Percentiles rank a stretch among this genome's conserved stretches.
phyloP scores from a whole-genome alignment of 2,888 invertebrate genomes.

The Augiades crinisus region DNA sequence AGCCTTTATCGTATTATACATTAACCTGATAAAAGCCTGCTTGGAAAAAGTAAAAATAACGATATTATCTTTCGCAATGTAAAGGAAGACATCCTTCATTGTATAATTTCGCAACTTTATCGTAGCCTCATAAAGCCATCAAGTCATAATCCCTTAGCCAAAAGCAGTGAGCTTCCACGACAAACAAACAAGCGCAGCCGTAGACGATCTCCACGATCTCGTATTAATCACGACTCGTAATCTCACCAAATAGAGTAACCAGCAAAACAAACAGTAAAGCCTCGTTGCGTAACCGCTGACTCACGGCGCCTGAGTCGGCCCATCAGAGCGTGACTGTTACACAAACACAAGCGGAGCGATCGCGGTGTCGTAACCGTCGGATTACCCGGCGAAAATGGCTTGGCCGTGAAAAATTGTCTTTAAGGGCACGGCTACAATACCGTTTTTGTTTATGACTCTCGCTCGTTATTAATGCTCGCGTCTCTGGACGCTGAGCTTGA shows the following conservation, averaged over 20 bases:
- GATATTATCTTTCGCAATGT: neutral
- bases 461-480: constrained; percentile 17
- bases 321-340: constrained; percentile 62
- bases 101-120: neutral
- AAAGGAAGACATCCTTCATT: neutral
- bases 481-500: constrained; percentile 14
- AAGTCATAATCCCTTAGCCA: neutral
- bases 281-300: constrained; percentile 60
- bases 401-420: constrained; percentile 59
- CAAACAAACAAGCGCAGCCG: neutral
- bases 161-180: neutral
- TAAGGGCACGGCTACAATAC: constrained; percentile 35
- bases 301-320: constrained; percentile 38
- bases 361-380: constrained; percentile 47
- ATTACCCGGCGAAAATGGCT: constrained; percentile 50
- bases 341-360: constrained; percentile 46
- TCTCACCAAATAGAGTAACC: constrained; percentile 53
- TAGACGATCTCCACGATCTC: constrained; percentile 33
- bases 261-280: constrained; percentile 32
- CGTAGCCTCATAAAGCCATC: neutral
- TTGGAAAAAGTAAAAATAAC: too few relatives aligned
- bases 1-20: too few relatives aligned
- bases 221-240: constrained; percentile 51
- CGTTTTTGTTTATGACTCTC: constrained; percentile 30
- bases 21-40: too few relatives aligned